Evolutionary conservation across 2,797 vertebrate species (phyloP).

Genomic region (Sarcoramphus papa): DNA sequence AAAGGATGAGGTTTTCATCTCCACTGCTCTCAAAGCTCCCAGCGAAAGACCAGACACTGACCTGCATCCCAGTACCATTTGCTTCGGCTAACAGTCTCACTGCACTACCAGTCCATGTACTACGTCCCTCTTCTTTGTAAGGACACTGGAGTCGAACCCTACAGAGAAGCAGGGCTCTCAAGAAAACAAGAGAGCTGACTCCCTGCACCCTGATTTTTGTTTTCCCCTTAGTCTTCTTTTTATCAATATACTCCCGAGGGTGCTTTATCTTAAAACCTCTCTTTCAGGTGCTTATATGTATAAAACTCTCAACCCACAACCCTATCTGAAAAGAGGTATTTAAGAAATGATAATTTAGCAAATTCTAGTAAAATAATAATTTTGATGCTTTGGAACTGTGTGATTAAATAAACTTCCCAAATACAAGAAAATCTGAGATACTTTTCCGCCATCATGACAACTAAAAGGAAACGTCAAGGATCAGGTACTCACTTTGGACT

Average conservation of each 20-base stretch:
- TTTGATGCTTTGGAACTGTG: not conserved
- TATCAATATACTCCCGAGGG: not conserved
- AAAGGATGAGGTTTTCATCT: not conserved
- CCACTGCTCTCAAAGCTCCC: not conserved
- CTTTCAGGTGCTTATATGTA: not conserved
- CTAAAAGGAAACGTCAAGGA: not conserved
- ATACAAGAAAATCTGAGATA: not conserved
- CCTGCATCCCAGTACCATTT: not conserved
- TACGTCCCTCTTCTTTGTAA: fast-evolving
- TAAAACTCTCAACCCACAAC: not conserved
- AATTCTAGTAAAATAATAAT: not conserved
- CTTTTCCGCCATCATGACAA: not conserved
- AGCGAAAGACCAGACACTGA: not conserved
- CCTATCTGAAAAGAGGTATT: not conserved
- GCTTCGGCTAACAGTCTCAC: not conserved
- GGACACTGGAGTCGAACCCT: not conserved
- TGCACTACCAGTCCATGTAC: fast-evolving
- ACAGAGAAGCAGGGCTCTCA: not conserved
- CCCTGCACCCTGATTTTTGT: not conserved
- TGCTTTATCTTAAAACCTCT: not conserved
- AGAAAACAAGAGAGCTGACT: not conserved
- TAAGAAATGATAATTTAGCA: not conserved
- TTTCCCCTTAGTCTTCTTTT: not conserved
- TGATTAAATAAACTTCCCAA: not conserved
- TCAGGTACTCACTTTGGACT: not conserved